Evolutionary conservation across 2,797 vertebrate genomes (phyloP).

Genomic region (Mionectes olivaceus): DNA sequence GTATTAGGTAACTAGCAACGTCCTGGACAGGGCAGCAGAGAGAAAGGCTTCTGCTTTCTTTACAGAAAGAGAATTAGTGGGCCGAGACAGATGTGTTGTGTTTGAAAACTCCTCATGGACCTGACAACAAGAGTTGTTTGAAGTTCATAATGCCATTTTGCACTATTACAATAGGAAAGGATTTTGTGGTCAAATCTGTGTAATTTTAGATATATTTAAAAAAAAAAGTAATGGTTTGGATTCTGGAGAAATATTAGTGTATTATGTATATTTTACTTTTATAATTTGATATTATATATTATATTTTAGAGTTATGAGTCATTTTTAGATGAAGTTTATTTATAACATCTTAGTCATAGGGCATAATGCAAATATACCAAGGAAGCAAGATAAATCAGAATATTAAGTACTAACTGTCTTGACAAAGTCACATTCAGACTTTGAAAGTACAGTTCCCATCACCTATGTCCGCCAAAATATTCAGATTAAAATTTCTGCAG

Average conservation of each 20-base stretch:
- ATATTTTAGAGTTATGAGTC: not conserved
- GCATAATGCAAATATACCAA: not conserved
- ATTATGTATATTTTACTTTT: not conserved
- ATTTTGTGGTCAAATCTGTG: not conserved
- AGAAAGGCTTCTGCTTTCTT: not conserved
- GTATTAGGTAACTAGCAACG: not conserved
- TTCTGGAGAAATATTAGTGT: not conserved
- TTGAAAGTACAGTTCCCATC: not conserved
- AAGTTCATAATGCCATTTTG: not conserved
- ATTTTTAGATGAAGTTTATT: conserved; percentile 15
- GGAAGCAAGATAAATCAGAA: not conserved
- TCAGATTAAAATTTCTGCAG: not conserved
- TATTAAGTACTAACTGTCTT: not conserved
- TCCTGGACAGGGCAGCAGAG: not conserved
- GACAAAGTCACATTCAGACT: not conserved
- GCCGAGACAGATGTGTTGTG: not conserved
- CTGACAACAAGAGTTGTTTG: not conserved
- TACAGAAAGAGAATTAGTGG: not conserved
- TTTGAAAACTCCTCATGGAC: not conserved
- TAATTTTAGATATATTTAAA: not conserved
- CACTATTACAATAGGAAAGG: not conserved
- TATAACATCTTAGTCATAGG: not conserved
- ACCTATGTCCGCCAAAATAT: not conserved
- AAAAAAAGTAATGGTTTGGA: not conserved
- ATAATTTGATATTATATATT: not conserved